phyloP scores from a whole-genome alignment of 2,113 vertebrate genomes.

The Hyperoodon ampullatus region DNA sequence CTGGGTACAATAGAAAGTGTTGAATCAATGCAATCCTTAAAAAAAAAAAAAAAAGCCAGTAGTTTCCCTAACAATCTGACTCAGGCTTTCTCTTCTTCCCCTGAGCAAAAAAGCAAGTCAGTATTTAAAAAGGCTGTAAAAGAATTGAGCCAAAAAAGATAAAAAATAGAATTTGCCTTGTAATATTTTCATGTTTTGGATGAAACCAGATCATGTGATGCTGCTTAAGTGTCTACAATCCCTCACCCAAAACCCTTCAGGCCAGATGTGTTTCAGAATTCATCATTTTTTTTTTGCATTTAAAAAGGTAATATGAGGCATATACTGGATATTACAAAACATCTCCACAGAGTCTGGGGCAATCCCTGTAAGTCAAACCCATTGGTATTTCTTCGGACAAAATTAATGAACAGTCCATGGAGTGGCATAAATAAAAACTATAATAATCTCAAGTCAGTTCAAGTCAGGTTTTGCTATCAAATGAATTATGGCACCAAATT shows the following conservation, averaged over 20 bases:
- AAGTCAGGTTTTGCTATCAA: neutral
- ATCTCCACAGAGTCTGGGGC: neutral
- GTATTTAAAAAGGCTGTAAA: neutral
- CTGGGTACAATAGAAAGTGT: neutral
- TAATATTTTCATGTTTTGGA: neutral
- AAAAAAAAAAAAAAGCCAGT: neutral
- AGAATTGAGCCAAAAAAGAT: neutral
- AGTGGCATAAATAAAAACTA: neutral
- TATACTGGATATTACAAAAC: neutral
- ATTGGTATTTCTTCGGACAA: neutral
- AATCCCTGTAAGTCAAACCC: neutral
- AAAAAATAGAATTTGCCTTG: constrained; percentile 12
- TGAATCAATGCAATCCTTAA: neutral
- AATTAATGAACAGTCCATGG: neutral
- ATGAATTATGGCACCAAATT: neutral
- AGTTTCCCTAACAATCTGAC: neutral
- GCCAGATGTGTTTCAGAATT: neutral
- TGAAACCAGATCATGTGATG: neutral
- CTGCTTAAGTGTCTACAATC: neutral
- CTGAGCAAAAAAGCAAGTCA: neutral
- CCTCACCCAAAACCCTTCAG: neutral
- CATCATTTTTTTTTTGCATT: neutral
- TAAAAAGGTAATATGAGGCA: neutral
- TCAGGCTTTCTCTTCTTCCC: neutral
- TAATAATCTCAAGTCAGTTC: neutral